phyloP scores from a whole-genome alignment of 1,140 invertebrate genomes.

The Marisa cornuarietis region DNA sequence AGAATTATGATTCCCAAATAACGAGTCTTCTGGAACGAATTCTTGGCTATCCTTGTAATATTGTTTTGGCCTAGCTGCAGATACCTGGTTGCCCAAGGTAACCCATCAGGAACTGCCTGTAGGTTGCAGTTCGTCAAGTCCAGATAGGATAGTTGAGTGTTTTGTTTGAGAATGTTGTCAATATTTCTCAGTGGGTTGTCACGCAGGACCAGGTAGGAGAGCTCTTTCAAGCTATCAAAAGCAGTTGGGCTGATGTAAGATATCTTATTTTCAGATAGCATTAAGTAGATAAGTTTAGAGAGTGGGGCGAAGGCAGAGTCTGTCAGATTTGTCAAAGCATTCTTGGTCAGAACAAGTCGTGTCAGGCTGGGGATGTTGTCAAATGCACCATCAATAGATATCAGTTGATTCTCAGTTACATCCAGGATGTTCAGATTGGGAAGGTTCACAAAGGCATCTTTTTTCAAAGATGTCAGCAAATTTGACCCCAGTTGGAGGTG shows the following conservation, averaged over 20 bases:
- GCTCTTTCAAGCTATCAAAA: conserved; percentile 77
- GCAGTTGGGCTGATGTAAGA: conserved; percentile 76
- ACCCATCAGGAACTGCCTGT: conserved; percentile 79
- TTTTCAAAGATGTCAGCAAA: conserved; percentile 34
- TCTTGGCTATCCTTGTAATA: conserved; percentile 77
- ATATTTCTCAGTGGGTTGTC: conserved; percentile 59
- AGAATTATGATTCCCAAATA: conserved; percentile 83
- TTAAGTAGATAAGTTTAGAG: conserved; percentile 77
- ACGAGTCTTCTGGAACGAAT: conserved; percentile 89
- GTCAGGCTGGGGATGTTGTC: conserved; percentile 70
- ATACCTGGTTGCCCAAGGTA: conserved; percentile 84
- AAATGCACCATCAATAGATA: conserved; percentile 61
- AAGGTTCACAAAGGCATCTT: conserved; percentile 53
- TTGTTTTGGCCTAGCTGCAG: conserved; percentile 80
- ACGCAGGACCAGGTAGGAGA: conserved; percentile 78
- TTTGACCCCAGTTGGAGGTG: conserved; percentile 33
- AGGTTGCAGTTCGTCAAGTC: conserved; percentile 83
- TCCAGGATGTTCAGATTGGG: conserved; percentile 65
- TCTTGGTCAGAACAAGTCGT: conserved; percentile 77
- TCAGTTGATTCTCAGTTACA: conserved; percentile 72
- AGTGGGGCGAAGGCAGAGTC: conserved; percentile 73
- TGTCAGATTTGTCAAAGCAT: conserved; percentile 72
- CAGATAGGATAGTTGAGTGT: conserved; percentile 68
- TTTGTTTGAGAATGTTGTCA: conserved; percentile 35
- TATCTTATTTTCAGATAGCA: conserved; percentile 82